Conservation (phyloP, 2,888 invertebrate species). For the Pharmacophagus antenor region DNA sequence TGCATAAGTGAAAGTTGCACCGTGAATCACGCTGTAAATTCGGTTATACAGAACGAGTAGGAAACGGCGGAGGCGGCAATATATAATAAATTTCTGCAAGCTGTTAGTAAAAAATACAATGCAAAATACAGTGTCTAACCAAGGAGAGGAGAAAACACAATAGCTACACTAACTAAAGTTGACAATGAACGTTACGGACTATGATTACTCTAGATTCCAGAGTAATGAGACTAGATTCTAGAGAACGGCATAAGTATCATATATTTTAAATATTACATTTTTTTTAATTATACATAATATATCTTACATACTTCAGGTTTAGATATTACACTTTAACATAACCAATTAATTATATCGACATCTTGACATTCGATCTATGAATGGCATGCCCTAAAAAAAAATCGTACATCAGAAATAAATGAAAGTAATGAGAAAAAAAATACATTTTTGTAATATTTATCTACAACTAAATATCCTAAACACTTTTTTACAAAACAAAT, state of each 20-base stretch:
- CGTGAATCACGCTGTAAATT: conserved; percentile 26
- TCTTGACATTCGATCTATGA: not conserved
- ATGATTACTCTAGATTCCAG: too few relatives aligned
- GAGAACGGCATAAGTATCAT: too few relatives aligned
- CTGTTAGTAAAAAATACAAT: not conserved
- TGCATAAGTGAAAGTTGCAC: conserved; percentile 30
- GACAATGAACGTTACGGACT: not conserved
- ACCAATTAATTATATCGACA: not conserved
- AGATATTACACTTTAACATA: not conserved
- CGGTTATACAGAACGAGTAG: conserved; percentile 22
- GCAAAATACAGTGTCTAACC: not conserved
- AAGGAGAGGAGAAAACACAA: not conserved
- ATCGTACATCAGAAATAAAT: not conserved
- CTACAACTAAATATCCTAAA: too few relatives aligned
- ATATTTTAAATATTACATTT: too few relatives aligned
- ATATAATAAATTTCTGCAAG: not conserved
- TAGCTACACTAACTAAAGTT: not conserved
- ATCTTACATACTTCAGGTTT: not conserved
- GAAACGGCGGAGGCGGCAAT: not conserved
- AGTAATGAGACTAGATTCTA: too few relatives aligned
- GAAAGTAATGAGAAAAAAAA: not conserved
- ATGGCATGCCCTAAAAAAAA: too few relatives aligned
- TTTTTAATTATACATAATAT: not conserved
- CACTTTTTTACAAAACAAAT: too few relatives aligned
- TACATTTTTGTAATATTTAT: too few relatives aligned